phyloP scores from a whole-genome alignment of 2,797 vertebrate species.

The Tenualosa thibaudeaui region DNA sequence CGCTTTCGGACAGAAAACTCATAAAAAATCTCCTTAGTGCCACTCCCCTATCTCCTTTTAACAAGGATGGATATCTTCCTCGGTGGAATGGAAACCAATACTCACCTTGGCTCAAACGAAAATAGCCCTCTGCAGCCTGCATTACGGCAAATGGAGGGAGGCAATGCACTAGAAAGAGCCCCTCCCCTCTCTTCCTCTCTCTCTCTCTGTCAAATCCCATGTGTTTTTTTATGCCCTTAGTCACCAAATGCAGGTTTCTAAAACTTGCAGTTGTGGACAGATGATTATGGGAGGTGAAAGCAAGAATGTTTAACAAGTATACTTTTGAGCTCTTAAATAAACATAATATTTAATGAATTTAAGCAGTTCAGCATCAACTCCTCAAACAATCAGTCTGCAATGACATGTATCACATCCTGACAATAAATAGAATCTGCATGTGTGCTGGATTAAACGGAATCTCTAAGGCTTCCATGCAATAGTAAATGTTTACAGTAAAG shows the following conservation, averaged over 20 bases:
- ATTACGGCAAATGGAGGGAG: background rate
- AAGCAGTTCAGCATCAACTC: background rate
- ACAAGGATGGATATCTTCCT: slow-evolving; percentile 18
- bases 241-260: background rate
- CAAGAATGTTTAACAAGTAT: background rate
- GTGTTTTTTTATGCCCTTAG: background rate
- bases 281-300: background rate
- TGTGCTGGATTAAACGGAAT: background rate
- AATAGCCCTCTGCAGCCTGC: slow-evolving; percentile 8
- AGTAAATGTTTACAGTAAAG: slow-evolving; percentile 9
- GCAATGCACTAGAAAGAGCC: background rate
- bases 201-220: background rate
- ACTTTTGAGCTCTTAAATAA: background rate
- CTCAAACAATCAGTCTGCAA: background rate
- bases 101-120: background rate
- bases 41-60: background rate
- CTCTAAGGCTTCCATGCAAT: background rate
- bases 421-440: background rate
- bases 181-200: too few relatives aligned
- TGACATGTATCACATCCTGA: background rate
- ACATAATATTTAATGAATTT: background rate
- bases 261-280: background rate
- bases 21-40: slow-evolving; percentile 39
- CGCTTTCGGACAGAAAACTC: slow-evolving; percentile 49
- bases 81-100: background rate